Conservation (phyloP, 1,140 invertebrate species). For the Dinothrombium tinctorium region DNA sequence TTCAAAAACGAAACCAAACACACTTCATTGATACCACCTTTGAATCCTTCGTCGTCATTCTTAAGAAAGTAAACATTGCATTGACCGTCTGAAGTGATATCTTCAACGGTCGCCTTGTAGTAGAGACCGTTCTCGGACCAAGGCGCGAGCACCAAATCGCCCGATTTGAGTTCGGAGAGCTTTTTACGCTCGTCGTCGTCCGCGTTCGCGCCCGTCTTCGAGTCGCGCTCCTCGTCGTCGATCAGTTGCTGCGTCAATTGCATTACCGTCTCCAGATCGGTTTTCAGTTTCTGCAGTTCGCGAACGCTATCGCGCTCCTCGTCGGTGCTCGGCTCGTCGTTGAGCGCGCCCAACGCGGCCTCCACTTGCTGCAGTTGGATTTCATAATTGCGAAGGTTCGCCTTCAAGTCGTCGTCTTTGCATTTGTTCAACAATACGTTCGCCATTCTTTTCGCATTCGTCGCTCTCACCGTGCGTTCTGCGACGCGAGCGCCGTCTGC, state of each 20-base stretch:
- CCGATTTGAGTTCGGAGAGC: constrained; percentile 58
- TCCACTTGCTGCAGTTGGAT: constrained; percentile 62
- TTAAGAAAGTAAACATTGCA: constrained; percentile 55
- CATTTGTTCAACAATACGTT: too few species aligned
- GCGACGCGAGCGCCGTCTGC: too few species aligned
- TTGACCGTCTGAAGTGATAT: constrained; percentile 51
- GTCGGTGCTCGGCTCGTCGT: constrained; percentile 53
- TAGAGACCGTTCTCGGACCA: constrained; percentile 61
- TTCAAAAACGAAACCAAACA: constrained; percentile 10
- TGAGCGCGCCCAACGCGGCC: constrained; percentile 72
- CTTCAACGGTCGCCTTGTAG: constrained; percentile 72
- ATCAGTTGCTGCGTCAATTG: constrained; percentile 66
- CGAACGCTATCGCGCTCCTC: too few species aligned
- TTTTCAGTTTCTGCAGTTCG: constrained; percentile 64
- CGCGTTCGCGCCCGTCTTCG: constrained; percentile 1
- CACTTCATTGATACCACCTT: constrained; percentile 7
- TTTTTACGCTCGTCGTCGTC: too few species aligned
- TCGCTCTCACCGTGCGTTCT: too few species aligned
- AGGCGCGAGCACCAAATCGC: constrained; percentile 57
- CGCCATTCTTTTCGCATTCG: too few species aligned
- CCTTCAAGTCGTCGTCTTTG: constrained; percentile 43
- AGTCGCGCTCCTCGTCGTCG: constrained; percentile 33
- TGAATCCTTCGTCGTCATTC: too few species aligned
- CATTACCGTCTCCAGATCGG: constrained; percentile 31
- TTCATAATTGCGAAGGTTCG: constrained; percentile 47